These are phyloP conservation scores for Nasonovia ribisnigri DNA, from an alignment of 2,888 invertebrate species.

Conservation along the genomic window DNA sequence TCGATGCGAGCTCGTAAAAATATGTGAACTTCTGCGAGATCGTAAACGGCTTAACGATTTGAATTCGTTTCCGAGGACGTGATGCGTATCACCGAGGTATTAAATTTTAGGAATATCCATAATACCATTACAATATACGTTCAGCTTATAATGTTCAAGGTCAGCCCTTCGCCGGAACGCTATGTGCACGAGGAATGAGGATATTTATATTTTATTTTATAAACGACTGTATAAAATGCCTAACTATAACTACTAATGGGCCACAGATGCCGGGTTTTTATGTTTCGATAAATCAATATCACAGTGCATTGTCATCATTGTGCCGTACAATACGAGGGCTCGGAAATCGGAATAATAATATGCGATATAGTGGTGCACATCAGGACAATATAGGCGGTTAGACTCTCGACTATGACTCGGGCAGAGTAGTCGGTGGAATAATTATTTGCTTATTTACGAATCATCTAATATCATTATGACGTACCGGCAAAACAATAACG, in stretches of 20 bases:
- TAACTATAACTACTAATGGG: no score
- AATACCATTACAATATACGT: no score
- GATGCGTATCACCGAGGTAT: background rate
- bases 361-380: no score
- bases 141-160: no score
- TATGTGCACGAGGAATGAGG: no score
- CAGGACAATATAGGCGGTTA: background rate
- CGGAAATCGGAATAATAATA: background rate
- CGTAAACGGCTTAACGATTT: constrained; percentile 19
- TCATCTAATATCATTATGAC: background rate
- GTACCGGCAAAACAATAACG: background rate
- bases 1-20: constrained; percentile 6
- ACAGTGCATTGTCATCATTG: background rate
- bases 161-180: no score
- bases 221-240: no score
- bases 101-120: background rate
- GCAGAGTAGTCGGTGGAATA: background rate
- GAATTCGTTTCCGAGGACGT: background rate
- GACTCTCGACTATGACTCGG: background rate
- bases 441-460: constrained; percentile 9
- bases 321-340: background rate
- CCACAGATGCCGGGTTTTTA: no score
- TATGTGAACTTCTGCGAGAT: background rate
- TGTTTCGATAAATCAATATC: background rate
- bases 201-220: no score